phyloP scores from a whole-genome alignment of 2,888 invertebrate genomes.

The Pseudeuparius sepicola region DNA sequence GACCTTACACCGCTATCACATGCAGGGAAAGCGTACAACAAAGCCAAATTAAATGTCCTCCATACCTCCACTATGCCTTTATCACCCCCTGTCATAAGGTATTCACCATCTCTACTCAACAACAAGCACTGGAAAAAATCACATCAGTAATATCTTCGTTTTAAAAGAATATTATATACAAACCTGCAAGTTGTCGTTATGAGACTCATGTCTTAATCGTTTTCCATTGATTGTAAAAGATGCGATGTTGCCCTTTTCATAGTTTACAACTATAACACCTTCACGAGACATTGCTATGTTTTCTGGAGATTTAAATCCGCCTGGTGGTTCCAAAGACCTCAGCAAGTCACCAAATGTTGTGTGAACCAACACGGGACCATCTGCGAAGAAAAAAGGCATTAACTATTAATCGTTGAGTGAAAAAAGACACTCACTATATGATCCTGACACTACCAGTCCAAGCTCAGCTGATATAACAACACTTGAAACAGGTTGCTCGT shows the following conservation, averaged over 20 bases:
- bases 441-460: constrained; percentile 93
- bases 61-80: constrained; percentile 97
- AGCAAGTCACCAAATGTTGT: constrained; percentile 95
- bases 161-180: constrained; percentile 8
- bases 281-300: constrained; percentile 92
- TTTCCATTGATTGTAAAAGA: constrained; percentile 93
- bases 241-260: constrained; percentile 84
- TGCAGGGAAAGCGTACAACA: constrained; percentile 95
- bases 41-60: constrained; percentile 93
- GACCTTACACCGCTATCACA: constrained; percentile 92
- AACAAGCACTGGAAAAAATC: constrained; percentile 65
- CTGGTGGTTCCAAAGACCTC: constrained; percentile 77
- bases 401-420: constrained; percentile 3
- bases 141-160: too few species aligned
- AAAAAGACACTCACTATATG: constrained; percentile 46
- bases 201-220: constrained; percentile 78
- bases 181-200: constrained; percentile 92
- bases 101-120: constrained; percentile 96
- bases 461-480: constrained; percentile 96
- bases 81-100: constrained; percentile 94
- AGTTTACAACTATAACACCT: constrained; percentile 90
- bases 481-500: constrained; percentile 91
- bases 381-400: constrained; percentile 41
- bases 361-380: constrained; percentile 93
- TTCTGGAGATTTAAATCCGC: constrained; percentile 65